Percentiles rank a stretch among this genome's conserved stretches.
Evolutionary conservation across 2,797 vertebrate genomes (phyloP).

Genomic region (Lacerta viridis): DNA sequence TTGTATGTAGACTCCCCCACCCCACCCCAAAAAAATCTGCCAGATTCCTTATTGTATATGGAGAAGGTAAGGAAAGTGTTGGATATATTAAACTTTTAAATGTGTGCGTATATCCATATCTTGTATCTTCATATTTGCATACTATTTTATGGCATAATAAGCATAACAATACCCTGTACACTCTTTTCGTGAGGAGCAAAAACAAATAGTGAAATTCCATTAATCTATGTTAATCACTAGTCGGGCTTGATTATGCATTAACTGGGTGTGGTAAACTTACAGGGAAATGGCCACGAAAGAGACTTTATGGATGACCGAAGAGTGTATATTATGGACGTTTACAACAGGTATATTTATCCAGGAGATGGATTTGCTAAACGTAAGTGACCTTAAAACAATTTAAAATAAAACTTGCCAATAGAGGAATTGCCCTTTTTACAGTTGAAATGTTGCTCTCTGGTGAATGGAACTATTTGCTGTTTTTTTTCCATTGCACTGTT

Average conservation of each 20-base stretch:
- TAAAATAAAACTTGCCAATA: not conserved
- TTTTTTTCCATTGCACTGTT: not conserved
- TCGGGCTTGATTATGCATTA: conserved; percentile 15
- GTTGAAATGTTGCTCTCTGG: not conserved
- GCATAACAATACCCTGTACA: not conserved
- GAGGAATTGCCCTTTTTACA: not conserved
- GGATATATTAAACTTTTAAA: too few relatives aligned
- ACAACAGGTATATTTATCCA: conserved; percentile 95
- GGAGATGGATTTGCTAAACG: conserved; percentile 92
- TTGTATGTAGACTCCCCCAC: too few relatives aligned
- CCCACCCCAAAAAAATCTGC: too few relatives aligned
- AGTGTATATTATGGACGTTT: conserved; percentile 96
- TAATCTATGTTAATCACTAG: not conserved
- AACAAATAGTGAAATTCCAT: not conserved
- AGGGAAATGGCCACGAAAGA: conserved; percentile 97
- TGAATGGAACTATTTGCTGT: not conserved
- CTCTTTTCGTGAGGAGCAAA: too few relatives aligned
- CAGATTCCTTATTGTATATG: too few relatives aligned
- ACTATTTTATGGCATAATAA: not conserved
- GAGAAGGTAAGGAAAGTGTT: too few relatives aligned
- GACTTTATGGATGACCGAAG: conserved; percentile 93
- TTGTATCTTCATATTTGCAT: too few relatives aligned
- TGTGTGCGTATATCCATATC: too few relatives aligned
- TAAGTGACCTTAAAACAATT: conserved; percentile 78
- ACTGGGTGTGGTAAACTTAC: conserved; percentile 47